A percentile compares a stretch with the other conserved stretches of the same genome.
phyloP scores from a whole-genome alignment of 2,797 vertebrate genomes.

The Loris lydekkerianus region DNA sequence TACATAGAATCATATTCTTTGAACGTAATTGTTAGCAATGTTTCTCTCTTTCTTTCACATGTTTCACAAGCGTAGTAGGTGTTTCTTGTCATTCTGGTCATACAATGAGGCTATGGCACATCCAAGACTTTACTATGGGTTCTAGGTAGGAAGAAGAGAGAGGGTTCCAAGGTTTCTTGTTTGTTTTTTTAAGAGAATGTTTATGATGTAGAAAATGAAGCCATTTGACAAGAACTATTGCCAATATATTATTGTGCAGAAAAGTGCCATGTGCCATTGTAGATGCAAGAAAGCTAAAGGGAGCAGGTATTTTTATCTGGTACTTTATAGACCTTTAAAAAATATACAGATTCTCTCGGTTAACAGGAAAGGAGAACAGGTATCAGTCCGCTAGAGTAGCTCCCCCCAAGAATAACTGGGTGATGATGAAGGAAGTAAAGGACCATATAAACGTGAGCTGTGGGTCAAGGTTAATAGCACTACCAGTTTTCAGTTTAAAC shows the following conservation, averaged over 20 bases:
- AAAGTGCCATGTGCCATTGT: background rate
- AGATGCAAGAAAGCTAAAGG: background rate
- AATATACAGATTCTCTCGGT: background rate
- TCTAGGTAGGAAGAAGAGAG: background rate
- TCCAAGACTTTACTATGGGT: background rate
- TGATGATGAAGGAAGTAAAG: background rate
- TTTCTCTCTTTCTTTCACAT: background rate
- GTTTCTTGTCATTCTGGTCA: background rate
- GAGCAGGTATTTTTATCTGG: background rate
- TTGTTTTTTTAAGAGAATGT: background rate
- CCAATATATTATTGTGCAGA: background rate
- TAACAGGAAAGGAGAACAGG: background rate
- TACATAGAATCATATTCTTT: background rate
- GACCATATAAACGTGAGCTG: background rate
- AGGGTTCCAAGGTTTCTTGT: background rate
- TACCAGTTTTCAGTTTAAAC: conserved; percentile 1
- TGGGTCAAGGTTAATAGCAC: background rate
- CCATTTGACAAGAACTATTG: background rate
- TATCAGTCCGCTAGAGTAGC: background rate
- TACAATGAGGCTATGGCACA: background rate
- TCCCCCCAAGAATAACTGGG: background rate
- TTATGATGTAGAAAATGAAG: background rate
- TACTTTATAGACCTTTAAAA: background rate
- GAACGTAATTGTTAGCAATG: background rate
- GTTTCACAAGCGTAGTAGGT: background rate